Base-by-base conservation (phyloP, 1,140 invertebrate species). In the Drosophila nasuta region DNA sequence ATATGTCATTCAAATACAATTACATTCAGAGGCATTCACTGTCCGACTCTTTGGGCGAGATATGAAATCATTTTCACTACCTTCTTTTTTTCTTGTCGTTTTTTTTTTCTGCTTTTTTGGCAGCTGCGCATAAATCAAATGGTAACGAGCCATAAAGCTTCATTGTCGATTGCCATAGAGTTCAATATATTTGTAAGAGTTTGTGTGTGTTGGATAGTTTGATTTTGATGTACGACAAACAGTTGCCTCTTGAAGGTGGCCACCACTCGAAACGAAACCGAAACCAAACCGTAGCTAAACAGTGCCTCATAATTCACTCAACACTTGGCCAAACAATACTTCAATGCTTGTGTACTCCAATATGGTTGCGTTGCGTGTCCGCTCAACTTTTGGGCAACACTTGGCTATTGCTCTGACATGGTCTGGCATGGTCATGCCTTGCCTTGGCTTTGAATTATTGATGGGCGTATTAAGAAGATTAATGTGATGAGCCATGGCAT, bases 401-500 rank as follows among this genome's bases (percentile, higher is more conserved):
- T 46, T 46, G 54, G 59, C 43, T 43, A 17, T 25, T 38, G 33
- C 7, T 56, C 49, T 62, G 13, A 13, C 15, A 10, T 15, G 51
- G 72, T 59, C 62, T 60, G 62, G 41, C 38, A 38, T 49, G 85
- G 81, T 81, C 85, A 85, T 89, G 85, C 71, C 75, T 85, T 89
- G 85, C 71, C 75, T 85, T 81, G 81, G 81, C 86, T 89, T 89
- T 89, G 85, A 89, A 89, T 89, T 89, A 89, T 89, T 89, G 85
- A 89, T 89, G 85, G 85, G 85, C 85, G 85, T 89, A 89, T 89
- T 89, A 89, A 81, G 86, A 89, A 89, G 85, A 89, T 89, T 89
- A 89, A 89, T 89, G 85, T 89, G 85, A 89, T 89, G 85, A 89
- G 85, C 78, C 74, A 64, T 72, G 81, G 75, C 77, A 75, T 52